Base-by-base conservation (phyloP, 2,797 vertebrate species). In the Paramormyrops hopkinsi region DNA sequence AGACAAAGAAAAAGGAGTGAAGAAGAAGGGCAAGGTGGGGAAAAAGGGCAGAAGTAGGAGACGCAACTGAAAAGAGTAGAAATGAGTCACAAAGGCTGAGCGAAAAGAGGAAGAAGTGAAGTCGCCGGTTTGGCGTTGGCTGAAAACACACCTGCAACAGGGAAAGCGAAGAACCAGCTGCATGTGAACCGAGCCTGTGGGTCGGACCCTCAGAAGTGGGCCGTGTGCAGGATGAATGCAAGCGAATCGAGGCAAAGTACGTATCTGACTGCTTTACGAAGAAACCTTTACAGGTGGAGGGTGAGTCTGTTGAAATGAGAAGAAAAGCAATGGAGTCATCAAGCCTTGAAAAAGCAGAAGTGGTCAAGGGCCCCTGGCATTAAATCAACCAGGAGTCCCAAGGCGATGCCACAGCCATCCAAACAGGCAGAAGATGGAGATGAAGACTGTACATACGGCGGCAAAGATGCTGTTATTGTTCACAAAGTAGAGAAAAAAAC, bases 361-460 rank as follows among this genome's bases (percentile, higher is more conserved):
- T 44, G 46, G 2, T 48, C 54, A 41, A n/a, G 56, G 53, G 53
- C 88, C 46, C 87, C 53, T 51, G 88, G 83, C 46, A 89, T 54
- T 22, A 87, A 53, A 46, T 83, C 59, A 37, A 90, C 6, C 9
- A 82, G 85, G 19, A 73, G 79, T 88, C 69, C 37, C 14, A 37
- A 73, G 69, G 37, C 29, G 25, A 14, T 17, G 37, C 69, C 69
- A 33, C 69, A 73, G 29, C 11, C 33, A 0, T 73, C 4, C 69
- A 73, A 73, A 41, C 22, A 11, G 59, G 9, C 65, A 37, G 4
- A 89, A 89, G 86, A 89, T 90, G 25, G 83, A 90, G 89, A 82
- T 91, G 90, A 90, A 88, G 93, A 93, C 89, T 14, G 56, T 37
- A 92, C 92, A 86, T 73, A 89, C 76, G 54, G 84, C 91, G 86